Evolutionary conservation across 2,888 invertebrate genomes (phyloP), one percentile per base, ranked within the genome.

Genomic region (Dermolepida albohirtum): DNA sequence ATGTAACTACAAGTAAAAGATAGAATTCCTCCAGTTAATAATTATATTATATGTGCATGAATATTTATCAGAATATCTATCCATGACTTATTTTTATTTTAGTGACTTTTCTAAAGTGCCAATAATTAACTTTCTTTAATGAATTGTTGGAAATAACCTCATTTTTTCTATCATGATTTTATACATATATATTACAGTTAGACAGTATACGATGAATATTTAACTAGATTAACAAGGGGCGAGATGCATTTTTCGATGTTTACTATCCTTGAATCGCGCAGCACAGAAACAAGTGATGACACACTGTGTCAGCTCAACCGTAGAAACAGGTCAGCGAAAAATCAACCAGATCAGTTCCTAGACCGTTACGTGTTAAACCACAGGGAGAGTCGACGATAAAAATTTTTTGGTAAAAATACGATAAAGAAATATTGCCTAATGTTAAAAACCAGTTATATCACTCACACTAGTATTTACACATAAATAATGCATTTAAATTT

Each of bases 191-290:
- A 22, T 22, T 22, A 12, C 44, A 22, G 22, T 17, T 22, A 22
- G 8, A 17, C 17, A 22, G 6, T 16, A 10, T 22, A 11, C 22
- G 17, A 49, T 57, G 57, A 57, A 57, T 57, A 57, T 57, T 57
- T 43, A 57, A 57, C 6, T 10, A 11, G 2, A 34, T 7, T 8
- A 49, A 16, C 17, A 11, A 49, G 10, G 1, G 22, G 11, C 16
- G 22, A 49, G 34, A 22, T 44, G 44, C 57, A 57, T 22, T 55
- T 57, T 57, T 22, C 44, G 8, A 57, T 57, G 57, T 57, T 57
- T 57, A 44, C 57, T 27, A 44, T 57, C 57, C 57, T 57, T 57
- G 57, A 57, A 57, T 57, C 44, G 27, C 57, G 57, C 43, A 57
- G 55, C 12, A 22, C 44, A 41, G 12, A 47, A 27, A 43, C 27